Evolutionary conservation across 2,797 vertebrate species (phyloP), one percentile per base, ranked within the genome.

Genomic region (Oceanodroma leucorhoa): DNA sequence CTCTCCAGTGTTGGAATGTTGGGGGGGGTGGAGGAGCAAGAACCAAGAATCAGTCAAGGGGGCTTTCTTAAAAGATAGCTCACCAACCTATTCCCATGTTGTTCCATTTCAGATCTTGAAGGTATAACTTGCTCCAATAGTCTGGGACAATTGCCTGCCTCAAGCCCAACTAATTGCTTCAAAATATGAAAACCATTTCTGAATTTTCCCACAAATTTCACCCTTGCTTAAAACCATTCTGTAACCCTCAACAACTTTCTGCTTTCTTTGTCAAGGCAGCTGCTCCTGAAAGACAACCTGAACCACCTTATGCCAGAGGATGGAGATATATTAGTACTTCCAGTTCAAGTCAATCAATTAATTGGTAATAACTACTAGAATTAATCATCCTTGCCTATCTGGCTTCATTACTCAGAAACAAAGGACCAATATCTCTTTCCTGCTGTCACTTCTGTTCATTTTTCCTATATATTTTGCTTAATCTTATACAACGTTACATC

Each of bases 381-480:
- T 67, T 79, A 72, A 69, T 78, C 50, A 86, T 15, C 30, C 27
- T 80, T 87, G 22, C 34, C 16, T 72, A 34, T 83, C 46, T 69
- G 45, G 22, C 22, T 81, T 62, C 26, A 53, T 88, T 72, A 76
- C 18, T 41, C 26, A 69, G 54, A 72, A 93, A 54, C 20, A 83
- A 94, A 85, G 18, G 18, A 85, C 5, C 22, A 43, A 34, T 6
- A 16, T 48, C 23, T 54, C 36, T 62, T 91, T 90, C 32, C 40
- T 79, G 34, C n/a, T 65, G 69, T 55, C 82, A 86, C 20, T 93
- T 85, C 30, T 75, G 34, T 65, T 78, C 24, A 46, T 32, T 94
- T 84, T 92, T 83, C 12, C 38, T 64, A 23, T 27, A 34, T 29
- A 32, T 82, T 92, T 89, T 80, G 17, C 45, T 75, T 78, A 55